Base-by-base conservation (phyloP, 2,888 invertebrate species). In the Drosophila demipolita region DNA sequence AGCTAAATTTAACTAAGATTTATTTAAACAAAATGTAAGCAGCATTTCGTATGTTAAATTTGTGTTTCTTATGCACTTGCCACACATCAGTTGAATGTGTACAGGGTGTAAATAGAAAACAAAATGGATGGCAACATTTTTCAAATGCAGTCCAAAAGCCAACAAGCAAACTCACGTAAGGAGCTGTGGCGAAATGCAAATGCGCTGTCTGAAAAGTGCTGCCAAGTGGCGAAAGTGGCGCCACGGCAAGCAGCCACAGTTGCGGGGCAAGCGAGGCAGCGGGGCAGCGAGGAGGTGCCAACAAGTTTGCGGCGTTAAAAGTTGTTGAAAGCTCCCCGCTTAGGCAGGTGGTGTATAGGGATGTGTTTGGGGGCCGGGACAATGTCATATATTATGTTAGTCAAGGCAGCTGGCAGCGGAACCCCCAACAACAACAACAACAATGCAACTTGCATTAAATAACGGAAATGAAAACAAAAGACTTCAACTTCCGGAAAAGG, bases 381-480 rank as follows among this genome's bases (percentile, higher is more conserved):
- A 68, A 49, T 73, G 73, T 73, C 85, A 88, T 84, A 88, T 83
- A 88, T 84, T 84, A 84, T 85, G 88, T 82, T 83, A 84, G 86
- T 80, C 83, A 69, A 78, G 88, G 82, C 84, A 87, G 83, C 80
- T 80, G 86, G 84, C 88, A 78, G 20, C 63, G 70, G 61, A 52
- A 59, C 58, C 62, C 40, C 49, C 80, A 66, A 53, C 65, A 54
- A 29, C 72, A 72, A 35, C 62, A 66, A 23, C 42, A 62, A 2
- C 65, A 78, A 73, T 68, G 87, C 67, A 75, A 80, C 83, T 83
- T 86, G 88, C 86, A 89, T 90, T 90, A 87, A 89, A 89, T 82
- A 89, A 89, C 88, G 89, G 90, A 90, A 89, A 89, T 89, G 84
- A 86, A 89, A 89, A 90, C 90, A 89, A 90, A 89, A 84, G 89